Evolutionary conservation across 2,888 invertebrate species (phyloP), one percentile per base, ranked within the genome.

Genomic region (Marronus borbonicus): DNA sequence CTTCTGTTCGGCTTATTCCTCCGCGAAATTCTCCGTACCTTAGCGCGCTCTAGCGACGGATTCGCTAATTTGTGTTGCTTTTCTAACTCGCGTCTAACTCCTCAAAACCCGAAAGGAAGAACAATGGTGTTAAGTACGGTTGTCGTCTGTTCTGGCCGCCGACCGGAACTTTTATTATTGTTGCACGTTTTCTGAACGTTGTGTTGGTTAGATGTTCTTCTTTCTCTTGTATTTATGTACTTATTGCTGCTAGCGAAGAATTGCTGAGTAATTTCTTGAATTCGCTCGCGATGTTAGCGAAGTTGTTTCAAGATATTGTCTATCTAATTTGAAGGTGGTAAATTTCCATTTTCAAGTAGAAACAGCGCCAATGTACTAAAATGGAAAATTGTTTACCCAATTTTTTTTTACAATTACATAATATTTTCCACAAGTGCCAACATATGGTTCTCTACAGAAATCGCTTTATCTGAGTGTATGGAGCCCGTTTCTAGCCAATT

Each of bases 71-170:
- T 24, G 14, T 24, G 55, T 20, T 7, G 55, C 17, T 58, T 58
- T 58, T 58, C 20, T 20, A 17, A 20, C 52, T 52, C 14, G n/a
- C 52, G 52, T 52, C 14, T 17, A 17, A 52, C 55, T 58, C 55
- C 17, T 55, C n/a, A 20, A 17, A 55, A 4, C 17, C n/a, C 8
- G 17, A 55, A 55, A 17, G 20, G 20, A 17, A 17, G 20, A 55
- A 70, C 70, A 70, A 55, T 55, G 55, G 70, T 55, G 69, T 69
- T 69, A 69, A 69, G 52, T 69, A 55, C 52, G 69, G 50, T 24
- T 69, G 70, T 55, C 70, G 55, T 70, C 58, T 70, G 50, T 36
- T 36, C 17, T 55, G 31, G 70, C 70, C 17, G 55, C 55, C 17
- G 36, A 55, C 55, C 70, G 70, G 70, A 70, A 70, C 55, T 36